phyloP scores from a whole-genome alignment of 2,797 vertebrate genomes.

The Sebastes diaconus region DNA sequence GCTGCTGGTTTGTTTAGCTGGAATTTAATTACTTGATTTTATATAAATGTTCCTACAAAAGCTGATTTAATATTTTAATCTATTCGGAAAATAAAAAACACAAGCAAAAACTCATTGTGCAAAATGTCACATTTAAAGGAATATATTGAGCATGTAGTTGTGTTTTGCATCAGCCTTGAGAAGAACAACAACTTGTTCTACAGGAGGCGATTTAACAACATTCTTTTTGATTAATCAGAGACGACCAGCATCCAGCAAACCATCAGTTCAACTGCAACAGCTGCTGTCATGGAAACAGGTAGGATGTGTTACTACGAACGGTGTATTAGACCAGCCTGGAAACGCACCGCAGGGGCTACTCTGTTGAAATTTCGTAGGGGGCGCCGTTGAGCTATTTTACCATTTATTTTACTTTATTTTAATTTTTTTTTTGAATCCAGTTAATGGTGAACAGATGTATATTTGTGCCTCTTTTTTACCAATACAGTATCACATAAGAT shows the following conservation, averaged over 20 bases:
- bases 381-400: no score
- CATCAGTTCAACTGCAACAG: neutral
- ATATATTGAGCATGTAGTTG: no score
- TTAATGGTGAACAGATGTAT: no score
- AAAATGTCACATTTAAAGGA: neutral
- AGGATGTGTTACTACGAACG: no score
- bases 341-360: no score
- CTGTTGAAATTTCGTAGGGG: no score
- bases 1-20: constrained; percentile 19
- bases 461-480: neutral
- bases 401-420: no score
- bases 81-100: neutral
- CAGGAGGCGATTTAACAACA: no score
- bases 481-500: neutral
- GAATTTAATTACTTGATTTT: neutral
- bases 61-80: neutral
- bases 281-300: constrained; percentile 32
- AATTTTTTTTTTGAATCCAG: no score
- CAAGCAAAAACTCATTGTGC: no score
- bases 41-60: neutral
- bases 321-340: no score
- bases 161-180: neutral
- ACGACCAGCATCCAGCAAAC: neutral
- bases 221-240: neutral
- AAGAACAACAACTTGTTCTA: no score